phyloP scores from a whole-genome alignment of 2,797 vertebrate genomes.

The Semaprochilodus insignis region DNA sequence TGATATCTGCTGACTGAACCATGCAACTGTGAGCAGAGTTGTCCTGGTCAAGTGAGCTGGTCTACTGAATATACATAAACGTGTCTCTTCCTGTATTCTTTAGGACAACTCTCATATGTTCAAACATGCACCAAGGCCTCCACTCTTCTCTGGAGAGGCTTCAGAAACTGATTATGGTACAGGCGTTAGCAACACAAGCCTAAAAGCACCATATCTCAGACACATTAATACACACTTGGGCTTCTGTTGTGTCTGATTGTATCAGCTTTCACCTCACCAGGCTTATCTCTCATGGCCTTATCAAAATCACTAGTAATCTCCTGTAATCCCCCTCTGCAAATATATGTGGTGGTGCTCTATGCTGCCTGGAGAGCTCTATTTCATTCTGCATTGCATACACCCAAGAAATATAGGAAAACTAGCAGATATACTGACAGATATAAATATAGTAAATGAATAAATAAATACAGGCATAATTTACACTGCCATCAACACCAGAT shows the following conservation, averaged over 20 bases:
- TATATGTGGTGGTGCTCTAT: background rate
- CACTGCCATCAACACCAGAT: background rate
- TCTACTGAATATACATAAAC: constrained; percentile 9
- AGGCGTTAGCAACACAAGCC: background rate
- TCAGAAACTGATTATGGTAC: background rate
- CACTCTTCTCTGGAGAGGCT: background rate
- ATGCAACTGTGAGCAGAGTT: background rate
- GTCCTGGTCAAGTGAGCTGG: background rate
- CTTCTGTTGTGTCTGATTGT: background rate
- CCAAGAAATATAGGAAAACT: background rate
- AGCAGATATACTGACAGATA: background rate
- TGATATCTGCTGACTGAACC: background rate
- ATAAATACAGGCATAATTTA: background rate
- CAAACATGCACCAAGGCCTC: background rate
- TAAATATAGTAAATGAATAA: background rate
- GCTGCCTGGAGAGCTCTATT: too few species aligned
- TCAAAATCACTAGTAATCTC: background rate
- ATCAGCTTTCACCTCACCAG: background rate
- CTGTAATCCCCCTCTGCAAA: background rate
- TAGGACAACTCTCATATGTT: background rate
- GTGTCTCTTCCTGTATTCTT: background rate
- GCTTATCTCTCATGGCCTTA: background rate
- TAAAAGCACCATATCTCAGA: background rate
- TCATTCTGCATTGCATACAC: background rate
- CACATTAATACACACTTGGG: background rate